Evolutionary conservation across 2,113 vertebrate genomes (phyloP).

Genomic region (Lota lota): DNA sequence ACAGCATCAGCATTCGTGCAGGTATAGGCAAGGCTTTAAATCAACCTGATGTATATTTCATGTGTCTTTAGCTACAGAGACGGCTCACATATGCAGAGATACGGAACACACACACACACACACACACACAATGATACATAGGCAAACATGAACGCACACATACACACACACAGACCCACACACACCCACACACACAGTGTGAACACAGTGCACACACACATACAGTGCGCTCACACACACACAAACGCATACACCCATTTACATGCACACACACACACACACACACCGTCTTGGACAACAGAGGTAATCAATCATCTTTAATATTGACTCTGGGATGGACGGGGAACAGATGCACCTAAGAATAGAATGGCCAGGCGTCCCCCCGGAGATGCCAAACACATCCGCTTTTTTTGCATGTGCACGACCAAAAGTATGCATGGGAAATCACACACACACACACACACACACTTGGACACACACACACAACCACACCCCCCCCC

Average conservation of each 20-base stretch:
- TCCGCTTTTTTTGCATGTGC: not conserved
- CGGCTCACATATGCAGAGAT: not conserved
- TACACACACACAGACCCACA: too few species aligned
- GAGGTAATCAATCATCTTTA: constrained; percentile 31
- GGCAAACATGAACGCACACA: too few species aligned
- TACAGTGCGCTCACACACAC: too few species aligned
- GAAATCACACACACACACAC: too few species aligned
- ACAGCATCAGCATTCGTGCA: too few species aligned
- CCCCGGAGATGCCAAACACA: not conserved
- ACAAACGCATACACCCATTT: too few species aligned
- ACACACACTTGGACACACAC: not conserved
- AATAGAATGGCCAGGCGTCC: constrained; percentile 11
- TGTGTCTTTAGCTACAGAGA: not conserved
- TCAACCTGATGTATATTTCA: constrained; percentile 10
- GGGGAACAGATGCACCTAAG: not conserved
- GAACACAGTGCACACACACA: not conserved
- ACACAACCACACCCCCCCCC: not conserved
- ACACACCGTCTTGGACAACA: constrained; percentile 2
- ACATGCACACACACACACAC: not conserved
- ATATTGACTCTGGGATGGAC: constrained; percentile 25
- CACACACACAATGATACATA: not conserved
- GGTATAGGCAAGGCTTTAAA: constrained; percentile 4
- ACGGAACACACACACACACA: constrained; percentile 15
- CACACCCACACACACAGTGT: not conserved
- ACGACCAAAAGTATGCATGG: too few species aligned